Conservation (phyloP, 2,888 invertebrate genomes). For the Choreutis nemorana region DNA sequence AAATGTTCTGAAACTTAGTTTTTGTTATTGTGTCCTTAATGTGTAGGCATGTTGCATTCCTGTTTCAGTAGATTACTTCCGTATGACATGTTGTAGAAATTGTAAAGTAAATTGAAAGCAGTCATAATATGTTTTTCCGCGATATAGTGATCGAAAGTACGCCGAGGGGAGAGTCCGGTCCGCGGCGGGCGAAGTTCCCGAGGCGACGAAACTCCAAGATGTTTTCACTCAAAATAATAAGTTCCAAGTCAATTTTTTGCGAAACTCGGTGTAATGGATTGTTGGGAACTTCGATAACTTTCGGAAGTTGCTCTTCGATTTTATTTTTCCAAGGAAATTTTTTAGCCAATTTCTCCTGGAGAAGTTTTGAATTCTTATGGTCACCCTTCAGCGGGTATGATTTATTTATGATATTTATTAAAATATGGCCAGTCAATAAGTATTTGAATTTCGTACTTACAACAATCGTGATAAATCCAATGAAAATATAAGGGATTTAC, state of each 20-base stretch:
- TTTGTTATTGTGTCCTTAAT: too few relatives aligned
- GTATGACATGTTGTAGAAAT: too few relatives aligned
- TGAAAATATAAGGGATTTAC: too few relatives aligned
- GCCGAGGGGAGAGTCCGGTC: slow-evolving; percentile 11
- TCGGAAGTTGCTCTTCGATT: slow-evolving; percentile 62
- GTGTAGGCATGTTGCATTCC: too few relatives aligned
- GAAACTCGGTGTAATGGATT: slow-evolving; percentile 64
- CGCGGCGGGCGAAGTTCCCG: slow-evolving; percentile 26
- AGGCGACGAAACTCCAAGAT: slow-evolving; percentile 49
- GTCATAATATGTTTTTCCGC: slow-evolving; percentile 10
- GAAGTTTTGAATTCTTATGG: slow-evolving; percentile 56
- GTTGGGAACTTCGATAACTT: slow-evolving; percentile 64
- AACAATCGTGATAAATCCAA: too few relatives aligned
- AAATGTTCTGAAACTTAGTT: too few relatives aligned
- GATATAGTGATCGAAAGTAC: too few relatives aligned
- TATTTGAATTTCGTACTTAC: too few relatives aligned
- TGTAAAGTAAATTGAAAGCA: slow-evolving; percentile 3
- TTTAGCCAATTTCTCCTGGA: slow-evolving; percentile 60
- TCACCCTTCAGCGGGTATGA: slow-evolving; percentile 35
- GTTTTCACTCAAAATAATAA: slow-evolving; percentile 65
- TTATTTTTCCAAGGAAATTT: slow-evolving; percentile 59
- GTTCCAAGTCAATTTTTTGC: slow-evolving; percentile 59
- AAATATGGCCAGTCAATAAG: too few relatives aligned
- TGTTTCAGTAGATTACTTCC: too few relatives aligned
- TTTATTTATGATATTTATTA: too few relatives aligned